phyloP scores from a whole-genome alignment of 2,113 vertebrate species.

The Gopherus evgoodei region DNA sequence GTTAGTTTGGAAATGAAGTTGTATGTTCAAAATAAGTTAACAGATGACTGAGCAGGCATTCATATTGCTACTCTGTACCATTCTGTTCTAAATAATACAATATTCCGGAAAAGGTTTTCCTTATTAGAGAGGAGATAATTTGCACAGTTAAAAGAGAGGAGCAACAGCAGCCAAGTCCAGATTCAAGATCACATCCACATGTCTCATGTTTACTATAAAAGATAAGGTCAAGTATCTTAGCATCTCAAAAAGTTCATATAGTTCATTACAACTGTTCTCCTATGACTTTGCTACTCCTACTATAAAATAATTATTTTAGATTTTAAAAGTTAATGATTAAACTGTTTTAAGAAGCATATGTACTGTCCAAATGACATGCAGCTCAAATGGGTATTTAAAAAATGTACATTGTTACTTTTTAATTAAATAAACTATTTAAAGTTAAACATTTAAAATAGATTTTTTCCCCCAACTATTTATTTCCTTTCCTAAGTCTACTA shows the following conservation, averaged over 20 bases:
- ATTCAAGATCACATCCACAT: background rate
- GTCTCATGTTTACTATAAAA: background rate
- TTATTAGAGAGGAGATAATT: background rate
- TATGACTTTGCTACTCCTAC: background rate
- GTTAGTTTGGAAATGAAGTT: background rate
- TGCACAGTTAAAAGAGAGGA: background rate
- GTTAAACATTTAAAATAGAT: background rate
- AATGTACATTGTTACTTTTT: background rate
- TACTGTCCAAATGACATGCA: background rate
- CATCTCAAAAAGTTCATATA: background rate
- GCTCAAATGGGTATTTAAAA: background rate
- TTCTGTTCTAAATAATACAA: background rate
- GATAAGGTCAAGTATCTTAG: background rate
- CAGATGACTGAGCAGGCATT: background rate
- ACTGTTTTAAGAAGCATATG: background rate
- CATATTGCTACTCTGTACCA: background rate
- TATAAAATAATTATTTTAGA: background rate
- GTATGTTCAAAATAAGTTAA: background rate
- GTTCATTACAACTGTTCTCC: background rate
- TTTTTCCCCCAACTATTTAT: background rate
- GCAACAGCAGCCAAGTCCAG: background rate
- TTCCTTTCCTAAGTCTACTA: background rate
- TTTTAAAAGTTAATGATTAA: background rate
- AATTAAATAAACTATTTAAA: background rate
- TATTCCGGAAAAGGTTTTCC: background rate